phyloP scores from a whole-genome alignment of 2,888 invertebrate species.

The Antheraea yamamai region DNA sequence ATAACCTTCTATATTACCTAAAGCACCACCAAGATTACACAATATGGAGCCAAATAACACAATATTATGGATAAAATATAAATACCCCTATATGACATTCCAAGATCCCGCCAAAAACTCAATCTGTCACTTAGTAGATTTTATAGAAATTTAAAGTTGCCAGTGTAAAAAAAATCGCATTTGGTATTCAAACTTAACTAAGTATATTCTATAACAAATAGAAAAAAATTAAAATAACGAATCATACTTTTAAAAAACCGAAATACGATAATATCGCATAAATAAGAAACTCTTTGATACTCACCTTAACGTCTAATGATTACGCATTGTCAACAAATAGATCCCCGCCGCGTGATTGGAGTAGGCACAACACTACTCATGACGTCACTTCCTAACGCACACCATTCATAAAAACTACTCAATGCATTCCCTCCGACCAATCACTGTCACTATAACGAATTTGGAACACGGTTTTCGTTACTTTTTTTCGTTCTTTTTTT shows the following conservation, averaged over 20 bases:
- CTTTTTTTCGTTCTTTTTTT: constrained; percentile 46
- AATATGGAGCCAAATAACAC: too few species aligned
- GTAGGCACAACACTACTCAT: constrained; percentile 77
- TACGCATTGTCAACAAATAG: constrained; percentile 74
- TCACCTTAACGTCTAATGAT: constrained; percentile 79
- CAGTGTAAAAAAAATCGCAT: background rate
- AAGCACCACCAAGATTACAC: too few species aligned
- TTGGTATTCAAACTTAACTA: too few species aligned
- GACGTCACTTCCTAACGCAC: constrained; percentile 77
- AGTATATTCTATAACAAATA: too few species aligned
- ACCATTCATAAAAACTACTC: constrained; percentile 73
- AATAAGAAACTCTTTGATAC: constrained; percentile 39
- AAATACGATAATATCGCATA: background rate
- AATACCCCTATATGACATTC: too few species aligned
- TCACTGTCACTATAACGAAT: constrained; percentile 40
- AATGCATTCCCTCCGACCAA: constrained; percentile 37
- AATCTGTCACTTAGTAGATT: background rate
- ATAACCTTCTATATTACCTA: too few species aligned
- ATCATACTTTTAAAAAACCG: background rate
- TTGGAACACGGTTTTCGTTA: constrained; percentile 29
- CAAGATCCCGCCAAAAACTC: too few species aligned
- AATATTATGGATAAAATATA: too few species aligned
- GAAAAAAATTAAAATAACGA: too few species aligned
- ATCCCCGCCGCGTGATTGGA: constrained; percentile 59
- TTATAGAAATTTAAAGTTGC: background rate